Base-by-base conservation (phyloP, 2,113 vertebrate genomes). In the Callochromis pleurospilus region DNA sequence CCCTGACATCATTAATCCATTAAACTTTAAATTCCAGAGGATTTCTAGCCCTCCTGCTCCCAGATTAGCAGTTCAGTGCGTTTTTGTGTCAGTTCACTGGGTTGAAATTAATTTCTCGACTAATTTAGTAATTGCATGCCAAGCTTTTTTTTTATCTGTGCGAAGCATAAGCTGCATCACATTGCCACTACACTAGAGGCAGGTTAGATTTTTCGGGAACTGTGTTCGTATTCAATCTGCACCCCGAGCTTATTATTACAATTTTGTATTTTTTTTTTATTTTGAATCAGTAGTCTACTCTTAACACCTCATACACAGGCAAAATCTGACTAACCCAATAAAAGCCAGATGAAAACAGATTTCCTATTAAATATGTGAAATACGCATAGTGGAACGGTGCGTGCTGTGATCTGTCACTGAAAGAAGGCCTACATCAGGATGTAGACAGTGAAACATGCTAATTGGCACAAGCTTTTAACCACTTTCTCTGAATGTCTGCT, bases 71-170 rank as follows among this genome's bases (percentile, higher is more conserved):
- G 86, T 94, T 94, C 94, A 95, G 84, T 95, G 94, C 90, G 11
- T 95, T 95, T 95, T 92, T 92, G 92, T 95, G 95, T 95, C 94
- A 95, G 93, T 94, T 95, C 93, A 93, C 92, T 95, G 94, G 81
- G 89, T 94, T 94, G 95, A 95, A 95, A 95, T 93, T 91, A 94
- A 96, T 95, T 95, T 93, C 88, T 93, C 83, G 31, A 91, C 92
- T 95, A 95, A 95, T 96, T 96, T 93, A 92, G 90, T 94, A 94
- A 95, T 95, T 95, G 94, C 94, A 92, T 65, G 86, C 79, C 80
- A 91, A 92, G 90, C 88, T 91, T 93, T 26, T 75, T 60, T 62
- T 73, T 45, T 73, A 90, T 92, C 88, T 91, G 68, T 38, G 82
- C 6, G 65, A 73, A 83, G 91, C 73, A 79, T 73, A 62, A 85